Evolutionary conservation across 2,797 vertebrate genomes (phyloP), one percentile per base, ranked within the genome.

Genomic region (Tragelaphus oryx): DNA sequence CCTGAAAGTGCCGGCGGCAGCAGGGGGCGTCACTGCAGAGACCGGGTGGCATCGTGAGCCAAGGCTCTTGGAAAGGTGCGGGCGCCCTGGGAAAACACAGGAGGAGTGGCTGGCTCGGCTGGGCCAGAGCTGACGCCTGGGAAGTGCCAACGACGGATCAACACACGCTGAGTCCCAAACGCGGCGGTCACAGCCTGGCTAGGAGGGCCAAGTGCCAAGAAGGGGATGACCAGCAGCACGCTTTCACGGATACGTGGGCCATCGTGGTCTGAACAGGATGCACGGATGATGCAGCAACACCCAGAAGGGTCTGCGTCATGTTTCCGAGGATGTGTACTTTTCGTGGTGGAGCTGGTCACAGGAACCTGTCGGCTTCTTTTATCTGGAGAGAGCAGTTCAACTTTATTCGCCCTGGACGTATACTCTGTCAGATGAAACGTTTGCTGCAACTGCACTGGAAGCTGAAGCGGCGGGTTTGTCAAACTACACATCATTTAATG

Each of bases 401-500:
- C 93, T 48, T 28, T 2, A 80, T 2, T 79, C 4, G 1, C 76
- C n/a, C 14, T 6, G n/a, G 16, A 81, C 41, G 18, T 7, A 82
- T 74, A n/a, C 11, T 3, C 16, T 0, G 1, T 30, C 48, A 33
- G 59, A 13, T 2, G 30, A 55, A 48, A n/a, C 3, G 1, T 2
- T 8, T 2, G 9, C 28, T 22, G 1, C 57, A 0, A 0, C 10
- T 5, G 79, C 2, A 4, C 48, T n/a, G 1, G 33, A 68, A 18
- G 68, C 74, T 11, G 44, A 46, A 71, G 96, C 60, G 13, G 88
- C 18, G 3, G 8, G n/a, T 18, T 2, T n/a, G 81, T 30, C 22
- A 20, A 8, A 2, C n/a, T 1, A 8, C 44, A 37, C 17, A 24
- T 11, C 33, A 8, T 0, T 5, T 0, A 16, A 54, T 0, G 26